These are phyloP conservation scores for Chaenogobius annularis DNA, from an alignment of 2,113 vertebrate genomes.

Conservation along the genomic window DNA sequence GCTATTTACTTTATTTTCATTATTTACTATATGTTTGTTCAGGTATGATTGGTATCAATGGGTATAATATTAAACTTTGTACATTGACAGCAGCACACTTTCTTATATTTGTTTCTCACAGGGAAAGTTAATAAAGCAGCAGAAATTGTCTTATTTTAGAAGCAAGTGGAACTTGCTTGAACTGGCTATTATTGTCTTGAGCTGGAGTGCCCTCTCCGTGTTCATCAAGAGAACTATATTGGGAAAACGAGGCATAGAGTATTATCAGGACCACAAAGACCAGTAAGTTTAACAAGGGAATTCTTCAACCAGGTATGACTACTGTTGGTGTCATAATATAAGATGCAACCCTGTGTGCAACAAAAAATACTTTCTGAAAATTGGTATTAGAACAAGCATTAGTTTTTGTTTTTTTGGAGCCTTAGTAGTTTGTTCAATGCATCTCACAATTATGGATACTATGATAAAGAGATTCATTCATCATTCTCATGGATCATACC, in stretches of 20 bases:
- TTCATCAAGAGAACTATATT: constrained; percentile 88
- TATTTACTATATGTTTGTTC: constrained; percentile 88
- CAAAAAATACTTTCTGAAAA: neutral
- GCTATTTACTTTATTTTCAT: constrained; percentile 89
- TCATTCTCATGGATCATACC: neutral
- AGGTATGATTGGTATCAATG: constrained; percentile 74
- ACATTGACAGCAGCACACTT: neutral
- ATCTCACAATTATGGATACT: neutral
- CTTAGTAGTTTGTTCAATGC: too few species aligned
- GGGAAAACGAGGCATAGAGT: constrained; percentile 81
- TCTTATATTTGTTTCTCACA: constrained; percentile 53
- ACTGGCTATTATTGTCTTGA: constrained; percentile 85
- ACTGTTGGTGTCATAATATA: neutral
- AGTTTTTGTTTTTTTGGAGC: neutral
- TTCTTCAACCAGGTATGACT: neutral
- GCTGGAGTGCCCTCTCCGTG: constrained; percentile 87
- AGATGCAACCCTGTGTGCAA: neutral
- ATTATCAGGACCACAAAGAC: constrained; percentile 82
- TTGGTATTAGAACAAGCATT: too few species aligned
- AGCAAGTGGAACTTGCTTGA: constrained; percentile 92
- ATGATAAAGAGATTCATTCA: neutral
- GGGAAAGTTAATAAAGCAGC: constrained; percentile 83
- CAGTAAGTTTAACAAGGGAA: constrained; percentile 72
- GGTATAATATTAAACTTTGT: neutral
- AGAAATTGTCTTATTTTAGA: constrained; percentile 85